Evolutionary conservation across 1,140 invertebrate genomes (phyloP).

Genomic region (Lepidurus couesii): DNA sequence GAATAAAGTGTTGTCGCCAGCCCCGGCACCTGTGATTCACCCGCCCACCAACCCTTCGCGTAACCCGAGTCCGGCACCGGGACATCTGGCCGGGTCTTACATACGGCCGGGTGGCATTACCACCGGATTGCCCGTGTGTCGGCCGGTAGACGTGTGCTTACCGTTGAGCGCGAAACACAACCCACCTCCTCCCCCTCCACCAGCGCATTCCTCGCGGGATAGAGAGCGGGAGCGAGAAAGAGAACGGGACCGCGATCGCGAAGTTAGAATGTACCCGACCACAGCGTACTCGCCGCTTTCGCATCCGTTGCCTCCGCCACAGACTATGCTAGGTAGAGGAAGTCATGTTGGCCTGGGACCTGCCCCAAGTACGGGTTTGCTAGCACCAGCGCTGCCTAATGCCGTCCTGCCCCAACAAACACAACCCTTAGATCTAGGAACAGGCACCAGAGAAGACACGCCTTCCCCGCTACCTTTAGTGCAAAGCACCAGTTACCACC

Average conservation of each 20-base stretch:
- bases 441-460: background rate
- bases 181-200: slow-evolving; percentile 50
- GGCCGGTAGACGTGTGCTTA: slow-evolving; percentile 47
- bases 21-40: slow-evolving; percentile 41
- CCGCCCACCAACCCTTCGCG: slow-evolving; percentile 40
- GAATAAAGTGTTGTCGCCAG: slow-evolving; percentile 35
- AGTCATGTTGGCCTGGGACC: background rate
- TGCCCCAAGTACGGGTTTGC: background rate
- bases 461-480: background rate
- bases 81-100: slow-evolving; percentile 68
- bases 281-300: slow-evolving; percentile 12
- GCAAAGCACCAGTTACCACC: background rate
- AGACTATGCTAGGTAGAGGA: background rate
- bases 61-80: slow-evolving; percentile 60
- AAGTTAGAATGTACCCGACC: background rate
- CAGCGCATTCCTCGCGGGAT: slow-evolving; percentile 37
- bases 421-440: slow-evolving; percentile 1
- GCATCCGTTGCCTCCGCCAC: slow-evolving; percentile 27
- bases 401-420: background rate
- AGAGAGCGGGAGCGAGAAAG: slow-evolving; percentile 25
- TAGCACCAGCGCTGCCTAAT: background rate
- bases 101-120: slow-evolving; percentile 53
- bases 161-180: slow-evolving; percentile 59
- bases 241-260: slow-evolving; percentile 29
- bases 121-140: slow-evolving; percentile 55